These are phyloP conservation scores for Machimus atricapillus DNA, from an alignment of 2,888 invertebrate genomes.

Conservation along the genomic window DNA sequence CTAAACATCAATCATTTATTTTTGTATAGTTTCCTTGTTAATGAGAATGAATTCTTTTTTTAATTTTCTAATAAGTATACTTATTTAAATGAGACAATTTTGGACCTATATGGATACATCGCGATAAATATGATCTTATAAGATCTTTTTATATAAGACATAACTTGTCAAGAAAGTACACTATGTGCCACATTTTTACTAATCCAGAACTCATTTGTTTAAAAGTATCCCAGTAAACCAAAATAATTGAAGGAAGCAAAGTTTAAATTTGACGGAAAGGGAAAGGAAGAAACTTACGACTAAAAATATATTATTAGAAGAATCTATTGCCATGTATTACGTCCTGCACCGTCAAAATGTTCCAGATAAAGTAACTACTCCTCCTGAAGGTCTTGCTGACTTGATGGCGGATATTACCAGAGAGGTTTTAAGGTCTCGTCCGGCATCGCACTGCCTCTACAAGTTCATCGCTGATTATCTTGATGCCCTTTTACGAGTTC, in stretches of 20 bases:
- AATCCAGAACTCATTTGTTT: not conserved
- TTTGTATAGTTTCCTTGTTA: too few species aligned
- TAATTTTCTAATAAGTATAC: too few species aligned
- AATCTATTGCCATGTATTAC: conserved; percentile 54
- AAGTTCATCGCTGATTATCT: conserved; percentile 75
- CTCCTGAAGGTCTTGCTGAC: conserved; percentile 74
- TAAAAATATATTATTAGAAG: too few species aligned
- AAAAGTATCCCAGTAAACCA: not conserved
- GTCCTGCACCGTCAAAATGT: conserved; percentile 56
- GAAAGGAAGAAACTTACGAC: not conserved
- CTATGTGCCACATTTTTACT: too few species aligned
- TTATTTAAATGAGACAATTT: too few species aligned
- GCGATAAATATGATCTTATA: too few species aligned
- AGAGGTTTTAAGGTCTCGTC: conserved; percentile 75
- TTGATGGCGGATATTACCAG: conserved; percentile 76
- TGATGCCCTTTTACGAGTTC: conserved; percentile 69
- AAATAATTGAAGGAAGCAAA: not conserved
- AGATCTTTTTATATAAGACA: too few species aligned
- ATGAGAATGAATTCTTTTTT: too few species aligned
- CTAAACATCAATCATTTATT: too few species aligned
- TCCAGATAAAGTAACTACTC: conserved; percentile 54
- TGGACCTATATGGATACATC: too few species aligned
- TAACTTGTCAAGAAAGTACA: too few species aligned
- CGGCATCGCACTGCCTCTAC: conserved; percentile 66
- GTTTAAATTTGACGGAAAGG: not conserved